Evolutionary conservation across 1,140 invertebrate species (phyloP), one percentile per base, ranked within the genome.

Genomic region (Reticulitermes speratus): DNA sequence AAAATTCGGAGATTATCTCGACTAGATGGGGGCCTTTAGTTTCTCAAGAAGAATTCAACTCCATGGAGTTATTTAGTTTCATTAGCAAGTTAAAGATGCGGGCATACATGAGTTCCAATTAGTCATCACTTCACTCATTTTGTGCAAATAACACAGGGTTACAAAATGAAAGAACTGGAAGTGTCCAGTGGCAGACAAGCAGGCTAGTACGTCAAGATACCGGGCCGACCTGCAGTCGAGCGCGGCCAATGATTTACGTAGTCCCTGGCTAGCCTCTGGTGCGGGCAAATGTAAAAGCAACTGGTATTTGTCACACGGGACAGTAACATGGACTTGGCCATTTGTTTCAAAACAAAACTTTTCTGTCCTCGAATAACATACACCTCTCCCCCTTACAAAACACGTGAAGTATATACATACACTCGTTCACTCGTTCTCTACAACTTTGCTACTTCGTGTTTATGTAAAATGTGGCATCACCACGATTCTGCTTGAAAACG

Each of bases 261-360:
- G 65, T 75, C 6, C 3, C n/a, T 25, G 11, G n/a, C 25, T 25
- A 75, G 25, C 6, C 25, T 30, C 65, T 25, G 16, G 14, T 25
- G 25, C 25, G 25, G n/a, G n/a, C 25, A 9, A 59, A n/a, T 75
- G 65, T 75, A 75, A 75, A 75, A 14, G 65, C 65, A 75, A 30
- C n/a, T 14, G 65, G n/a, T 75, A 75, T 75, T 75, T 75, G 65
- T 75, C 65, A 75, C 65, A 75, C n/a, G 25, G n/a, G 65, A 75
- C 65, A 75, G 65, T 75, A 75, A 75, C 65, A 75, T 30, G 65
- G 65, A 30, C 65, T 25, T 8, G 8, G 65, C 65, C 65, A 75
- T 75, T 75, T 75, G 65, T 75, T 75, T 75, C 65, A 75, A 75
- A 30, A 75, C 65, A 75, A 75, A 75, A 75, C 65, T 75, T 30